Evolutionary conservation across 2,888 invertebrate genomes (phyloP).

Genomic region (Protonemura montana): DNA sequence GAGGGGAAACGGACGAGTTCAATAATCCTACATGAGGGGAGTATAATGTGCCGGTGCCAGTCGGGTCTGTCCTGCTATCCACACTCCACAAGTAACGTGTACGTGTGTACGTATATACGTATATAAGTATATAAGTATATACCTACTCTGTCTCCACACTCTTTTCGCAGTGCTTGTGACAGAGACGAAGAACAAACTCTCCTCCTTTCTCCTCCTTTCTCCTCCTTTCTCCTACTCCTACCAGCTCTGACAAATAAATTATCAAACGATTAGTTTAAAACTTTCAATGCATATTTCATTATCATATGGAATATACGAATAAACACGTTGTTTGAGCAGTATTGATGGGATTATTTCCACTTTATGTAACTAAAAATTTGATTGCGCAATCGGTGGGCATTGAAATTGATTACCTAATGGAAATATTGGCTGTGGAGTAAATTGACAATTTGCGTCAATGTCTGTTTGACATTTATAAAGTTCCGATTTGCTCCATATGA

Average conservation of each 20-base stretch:
- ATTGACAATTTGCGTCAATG: too few species aligned
- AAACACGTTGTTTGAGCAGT: background rate
- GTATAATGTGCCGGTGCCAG: background rate
- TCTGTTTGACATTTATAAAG: too few species aligned
- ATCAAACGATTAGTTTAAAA: background rate
- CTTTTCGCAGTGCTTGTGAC: constrained; percentile 47
- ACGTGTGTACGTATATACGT: too few species aligned
- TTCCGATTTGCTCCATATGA: too few species aligned
- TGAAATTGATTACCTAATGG: too few species aligned
- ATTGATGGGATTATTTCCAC: background rate
- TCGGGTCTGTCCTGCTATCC: background rate
- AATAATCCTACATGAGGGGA: constrained; percentile 33
- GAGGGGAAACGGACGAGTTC: constrained; percentile 42
- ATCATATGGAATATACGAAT: background rate
- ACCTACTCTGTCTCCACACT: background rate
- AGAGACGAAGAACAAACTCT: background rate
- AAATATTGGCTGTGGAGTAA: too few species aligned
- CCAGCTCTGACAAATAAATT: constrained; percentile 27
- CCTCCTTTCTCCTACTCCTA: constrained; percentile 39
- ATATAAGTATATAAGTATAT: too few species aligned
- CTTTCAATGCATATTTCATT: background rate
- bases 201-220: constrained; percentile 31
- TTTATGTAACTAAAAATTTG: background rate
- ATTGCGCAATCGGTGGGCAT: background rate
- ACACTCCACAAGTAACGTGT: background rate